Conservation (phyloP, 37 sponge, comb jelly and placozoan genomes). For the Chondrosia reniformis region DNA sequence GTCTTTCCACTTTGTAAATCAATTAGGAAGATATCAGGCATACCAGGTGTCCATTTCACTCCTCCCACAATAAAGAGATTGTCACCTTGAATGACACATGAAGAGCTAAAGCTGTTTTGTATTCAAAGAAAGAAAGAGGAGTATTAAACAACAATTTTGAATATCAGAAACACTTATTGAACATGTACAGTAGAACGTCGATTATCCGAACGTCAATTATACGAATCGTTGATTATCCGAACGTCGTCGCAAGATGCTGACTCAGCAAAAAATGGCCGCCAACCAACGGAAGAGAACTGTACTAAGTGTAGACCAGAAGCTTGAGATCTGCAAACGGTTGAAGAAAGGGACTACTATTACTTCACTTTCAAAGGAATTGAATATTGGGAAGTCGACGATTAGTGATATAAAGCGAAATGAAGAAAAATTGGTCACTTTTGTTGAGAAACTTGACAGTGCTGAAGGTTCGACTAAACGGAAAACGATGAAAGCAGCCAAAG, state of each 20-base stretch:
- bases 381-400: conserved; percentile 49
- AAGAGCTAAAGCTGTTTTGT: too few species aligned
- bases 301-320: conserved; percentile 11
- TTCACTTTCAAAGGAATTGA: conserved; percentile 40
- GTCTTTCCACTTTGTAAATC: too few species aligned
- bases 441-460: neutral
- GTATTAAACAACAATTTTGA: too few species aligned
- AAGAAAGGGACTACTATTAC: conserved; percentile 25
- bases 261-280: conserved; percentile 25
- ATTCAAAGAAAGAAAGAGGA: too few species aligned
- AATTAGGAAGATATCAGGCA: too few species aligned
- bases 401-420: conserved; percentile 52
- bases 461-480: conserved; percentile 10
- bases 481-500: conserved; percentile 37
- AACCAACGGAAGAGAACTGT: conserved; percentile 16
- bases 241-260: conserved; percentile 8
- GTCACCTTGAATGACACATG: too few species aligned
- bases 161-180: too few species aligned
- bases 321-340: conserved; percentile 12
- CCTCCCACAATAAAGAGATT: too few species aligned
- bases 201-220: conserved; percentile 15
- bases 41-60: too few species aligned
- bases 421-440: conserved; percentile 36
- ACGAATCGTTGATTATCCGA: conserved; percentile 19
- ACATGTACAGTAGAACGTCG: conserved; percentile 18